Percentiles rank a stretch among this genome's conserved stretches.
These are phyloP conservation scores for Novumbra hubbsi DNA, from an alignment of 2,797 vertebrate genomes.

Conservation along the genomic window DNA sequence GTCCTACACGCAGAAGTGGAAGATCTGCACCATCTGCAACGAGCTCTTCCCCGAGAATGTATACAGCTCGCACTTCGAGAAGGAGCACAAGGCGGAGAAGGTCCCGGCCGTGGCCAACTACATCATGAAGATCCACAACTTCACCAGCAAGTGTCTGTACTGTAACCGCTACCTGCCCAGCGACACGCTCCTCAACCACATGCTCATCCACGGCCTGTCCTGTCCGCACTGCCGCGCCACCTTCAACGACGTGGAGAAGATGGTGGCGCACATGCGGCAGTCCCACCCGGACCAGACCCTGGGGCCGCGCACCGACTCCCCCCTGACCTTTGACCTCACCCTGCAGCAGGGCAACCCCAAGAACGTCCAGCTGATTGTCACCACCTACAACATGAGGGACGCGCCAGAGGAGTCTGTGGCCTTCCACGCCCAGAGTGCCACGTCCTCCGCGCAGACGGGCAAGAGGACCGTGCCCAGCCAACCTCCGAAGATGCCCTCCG, in stretches of 20 bases:
- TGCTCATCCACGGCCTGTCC: slow-evolving; percentile 96
- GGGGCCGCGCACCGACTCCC: slow-evolving; percentile 92
- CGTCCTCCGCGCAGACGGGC: slow-evolving; percentile 47
- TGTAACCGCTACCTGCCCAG: slow-evolving; percentile 98
- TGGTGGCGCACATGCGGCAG: slow-evolving; percentile 95
- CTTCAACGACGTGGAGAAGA: slow-evolving; percentile 98
- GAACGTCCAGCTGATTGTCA: slow-evolving; percentile 95
- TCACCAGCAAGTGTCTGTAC: slow-evolving; percentile 99
- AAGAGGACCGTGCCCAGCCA: slow-evolving; percentile 62
- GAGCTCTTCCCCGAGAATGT: slow-evolving; percentile 99
- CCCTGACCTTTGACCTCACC: slow-evolving; percentile 95
- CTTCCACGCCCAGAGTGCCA: slow-evolving; percentile 89
- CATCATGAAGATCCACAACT: slow-evolving; percentile 99
- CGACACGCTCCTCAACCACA: slow-evolving; percentile 95
- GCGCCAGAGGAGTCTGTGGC: slow-evolving; percentile 94
- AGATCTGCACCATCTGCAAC: slow-evolving; percentile 99
- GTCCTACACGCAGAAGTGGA: slow-evolving; percentile 98
- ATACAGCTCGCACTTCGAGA: slow-evolving; percentile 96
- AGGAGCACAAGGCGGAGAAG: slow-evolving; percentile 98
- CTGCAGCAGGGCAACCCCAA: slow-evolving; percentile 98
- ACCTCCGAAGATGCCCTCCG: slow-evolving; percentile 78
- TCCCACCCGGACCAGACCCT: slow-evolving; percentile 90
- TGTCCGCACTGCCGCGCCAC: slow-evolving; percentile 95
- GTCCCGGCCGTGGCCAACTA: slow-evolving; percentile 97
- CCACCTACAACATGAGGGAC: slow-evolving; percentile 95